Base-by-base conservation (phyloP, 1,140 invertebrate species). In the Pristionchus pacificus region DNA sequence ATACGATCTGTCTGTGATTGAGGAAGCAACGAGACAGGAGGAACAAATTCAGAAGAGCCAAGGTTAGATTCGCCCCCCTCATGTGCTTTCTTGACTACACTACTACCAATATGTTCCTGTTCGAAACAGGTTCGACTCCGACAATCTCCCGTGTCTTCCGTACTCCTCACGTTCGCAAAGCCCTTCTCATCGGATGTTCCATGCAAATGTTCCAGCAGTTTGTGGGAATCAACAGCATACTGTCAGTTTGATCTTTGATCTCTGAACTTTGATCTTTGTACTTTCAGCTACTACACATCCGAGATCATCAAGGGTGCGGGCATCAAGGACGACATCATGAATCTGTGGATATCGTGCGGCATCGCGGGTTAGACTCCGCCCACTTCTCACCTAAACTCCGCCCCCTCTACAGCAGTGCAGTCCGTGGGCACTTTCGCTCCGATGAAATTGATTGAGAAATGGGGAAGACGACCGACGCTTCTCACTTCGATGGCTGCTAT, bases 261-360 rank as follows among this genome's bases (percentile, higher is more conserved):
- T 19, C 19, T 49, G 38, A 19, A 19, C 19, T 49, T 10, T 19
- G 38, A 19, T 49, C 6, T 6, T 49, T 10, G 6, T 49, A 6
- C 6, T 19, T 49, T 49, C 19, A 88, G 88, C 87, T 89, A 89
- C 78, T 89, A 89, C 80, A 88, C 87, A 72, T 88, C 88, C 6
- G 87, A 86, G 27, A 89, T 90, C 64, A 89, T 89, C 68, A 84
- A 87, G 65, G 89, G 89, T 86, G 86, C 88, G 0, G 89, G 89
- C n/a, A 84, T 89, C 2, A 79, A 84, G 29, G 85, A 86, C 70
- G 83, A 86, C 31, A 84, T 85, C 28, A 78, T 83, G 3, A 88
- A 87, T 19, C 88, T 90, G 74, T 90, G 89, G 89, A 79, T 90
- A 60, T 85, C 88, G 0, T 86, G 88, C 2, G 84, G 85, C 2